Evolutionary conservation across 2,888 invertebrate species (phyloP).

Genomic region (Apotomis betuletana): DNA sequence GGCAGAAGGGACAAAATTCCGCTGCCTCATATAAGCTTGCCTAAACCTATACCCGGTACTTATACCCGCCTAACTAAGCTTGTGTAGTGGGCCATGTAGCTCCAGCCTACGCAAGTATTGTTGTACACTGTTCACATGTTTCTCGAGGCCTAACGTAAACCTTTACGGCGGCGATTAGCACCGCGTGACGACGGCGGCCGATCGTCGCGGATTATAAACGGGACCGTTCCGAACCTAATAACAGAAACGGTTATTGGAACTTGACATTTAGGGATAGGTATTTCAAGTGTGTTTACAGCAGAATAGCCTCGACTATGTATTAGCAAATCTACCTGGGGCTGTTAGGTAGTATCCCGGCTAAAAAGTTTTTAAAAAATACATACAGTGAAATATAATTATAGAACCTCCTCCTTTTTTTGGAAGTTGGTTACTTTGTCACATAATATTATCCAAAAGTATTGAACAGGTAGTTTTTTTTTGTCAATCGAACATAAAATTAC

Average conservation of each 20-base stretch:
- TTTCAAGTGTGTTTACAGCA: not conserved
- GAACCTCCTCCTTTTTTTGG: too few species aligned
- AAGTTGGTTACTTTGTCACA: too few species aligned
- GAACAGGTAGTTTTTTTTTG: too few species aligned
- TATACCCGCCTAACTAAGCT: too few species aligned
- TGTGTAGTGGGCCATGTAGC: not conserved
- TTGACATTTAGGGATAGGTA: not conserved
- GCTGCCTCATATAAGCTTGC: too few species aligned
- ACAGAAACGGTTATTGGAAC: constrained; percentile 14
- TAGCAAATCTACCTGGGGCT: not conserved
- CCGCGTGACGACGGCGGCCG: constrained; percentile 36
- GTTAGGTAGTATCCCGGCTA: not conserved
- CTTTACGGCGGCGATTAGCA: constrained; percentile 40
- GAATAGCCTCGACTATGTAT: not conserved
- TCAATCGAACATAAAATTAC: too few species aligned
- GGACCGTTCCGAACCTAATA: constrained; percentile 27
- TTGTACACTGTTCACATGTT: constrained; percentile 35
- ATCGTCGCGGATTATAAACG: constrained; percentile 22
- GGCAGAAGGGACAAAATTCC: not conserved
- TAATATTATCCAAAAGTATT: too few species aligned
- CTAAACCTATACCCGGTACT: too few species aligned
- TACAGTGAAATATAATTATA: too few species aligned
- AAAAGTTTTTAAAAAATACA: too few species aligned
- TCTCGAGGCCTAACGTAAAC: constrained; percentile 32
- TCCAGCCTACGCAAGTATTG: constrained; percentile 21